Conservation (phyloP, 2,888 invertebrate species). For the Mechanitis messenoides region DNA sequence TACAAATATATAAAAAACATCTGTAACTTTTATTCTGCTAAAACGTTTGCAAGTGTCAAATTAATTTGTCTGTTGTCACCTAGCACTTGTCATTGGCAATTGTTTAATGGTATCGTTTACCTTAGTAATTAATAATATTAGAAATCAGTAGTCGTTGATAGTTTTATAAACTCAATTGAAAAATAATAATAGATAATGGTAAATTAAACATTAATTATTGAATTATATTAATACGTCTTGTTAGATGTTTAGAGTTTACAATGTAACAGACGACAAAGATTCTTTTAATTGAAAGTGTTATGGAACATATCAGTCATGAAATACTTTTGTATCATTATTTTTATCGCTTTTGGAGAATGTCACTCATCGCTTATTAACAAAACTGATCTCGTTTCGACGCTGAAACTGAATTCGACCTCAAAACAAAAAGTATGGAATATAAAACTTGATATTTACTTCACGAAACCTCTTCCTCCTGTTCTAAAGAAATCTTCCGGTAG, state of each 20-base stretch:
- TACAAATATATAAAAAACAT: too few species aligned
- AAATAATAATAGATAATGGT: too few species aligned
- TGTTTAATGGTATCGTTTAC: not conserved
- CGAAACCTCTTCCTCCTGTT: slow-evolving; percentile 54
- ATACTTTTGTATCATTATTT: slow-evolving; percentile 60
- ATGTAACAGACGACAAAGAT: slow-evolving; percentile 10
- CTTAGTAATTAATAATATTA: not conserved
- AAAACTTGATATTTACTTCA: slow-evolving; percentile 65
- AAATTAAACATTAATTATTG: not conserved
- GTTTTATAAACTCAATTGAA: too few species aligned
- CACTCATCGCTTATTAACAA: slow-evolving; percentile 45
- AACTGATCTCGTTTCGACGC: slow-evolving; percentile 44
- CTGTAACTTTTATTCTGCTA: not conserved
- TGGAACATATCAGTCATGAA: slow-evolving; percentile 69
- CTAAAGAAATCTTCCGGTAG: slow-evolving; percentile 46
- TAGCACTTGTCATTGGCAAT: not conserved
- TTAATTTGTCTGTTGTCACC: not conserved
- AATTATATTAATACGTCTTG: not conserved
- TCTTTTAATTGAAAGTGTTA: slow-evolving; percentile 43
- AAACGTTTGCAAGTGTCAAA: not conserved
- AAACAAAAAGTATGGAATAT: slow-evolving; percentile 67
- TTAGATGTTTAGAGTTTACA: not conserved
- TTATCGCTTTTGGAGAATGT: slow-evolving; percentile 55
- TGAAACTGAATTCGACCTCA: slow-evolving; percentile 52
- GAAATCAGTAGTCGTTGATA: too few species aligned